Percentiles rank a stretch among this genome's conserved stretches.
Conservation (phyloP, 2,797 vertebrate species). For the Microtus obscurus region DNA sequence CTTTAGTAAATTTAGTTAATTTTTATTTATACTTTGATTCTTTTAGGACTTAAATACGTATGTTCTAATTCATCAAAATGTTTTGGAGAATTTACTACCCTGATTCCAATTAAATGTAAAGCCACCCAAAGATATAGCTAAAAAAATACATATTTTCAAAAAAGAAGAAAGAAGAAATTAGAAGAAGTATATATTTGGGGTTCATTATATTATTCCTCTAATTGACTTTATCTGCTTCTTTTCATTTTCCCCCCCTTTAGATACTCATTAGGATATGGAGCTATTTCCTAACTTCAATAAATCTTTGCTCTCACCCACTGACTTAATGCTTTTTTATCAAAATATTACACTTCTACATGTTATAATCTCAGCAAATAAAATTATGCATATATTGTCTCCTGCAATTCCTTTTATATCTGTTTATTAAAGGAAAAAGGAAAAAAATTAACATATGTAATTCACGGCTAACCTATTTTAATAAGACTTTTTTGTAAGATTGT, state of each 20-base stretch:
- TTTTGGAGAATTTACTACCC: neutral
- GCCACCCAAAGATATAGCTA: neutral
- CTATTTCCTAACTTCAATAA: conserved; percentile 12
- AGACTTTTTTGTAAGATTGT: neutral
- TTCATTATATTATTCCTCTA: conserved; percentile 36
- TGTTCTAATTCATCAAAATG: neutral
- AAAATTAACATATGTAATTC: conserved; percentile 4
- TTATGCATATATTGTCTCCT: conserved; percentile 48
- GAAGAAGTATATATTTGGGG: neutral
- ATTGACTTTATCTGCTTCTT: neutral
- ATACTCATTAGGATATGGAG: neutral
- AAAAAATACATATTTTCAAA: neutral
- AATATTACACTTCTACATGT: conserved; percentile 12
- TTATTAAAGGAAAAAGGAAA: neutral
- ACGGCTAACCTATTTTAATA: neutral
- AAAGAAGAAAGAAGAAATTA: neutral
- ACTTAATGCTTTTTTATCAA: conserved; percentile 42
- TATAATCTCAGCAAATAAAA: conserved; percentile 42
- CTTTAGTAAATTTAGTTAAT: neutral
- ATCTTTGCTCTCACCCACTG: neutral
- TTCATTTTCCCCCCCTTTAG: neutral
- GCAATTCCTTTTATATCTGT: conserved; percentile 18
- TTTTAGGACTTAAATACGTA: neutral
- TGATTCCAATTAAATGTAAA: neutral
- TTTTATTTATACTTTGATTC: neutral